These are phyloP conservation scores for Takifugu rubripes DNA, from an alignment of 2,797 vertebrate genomes.

Conservation along the genomic window DNA sequence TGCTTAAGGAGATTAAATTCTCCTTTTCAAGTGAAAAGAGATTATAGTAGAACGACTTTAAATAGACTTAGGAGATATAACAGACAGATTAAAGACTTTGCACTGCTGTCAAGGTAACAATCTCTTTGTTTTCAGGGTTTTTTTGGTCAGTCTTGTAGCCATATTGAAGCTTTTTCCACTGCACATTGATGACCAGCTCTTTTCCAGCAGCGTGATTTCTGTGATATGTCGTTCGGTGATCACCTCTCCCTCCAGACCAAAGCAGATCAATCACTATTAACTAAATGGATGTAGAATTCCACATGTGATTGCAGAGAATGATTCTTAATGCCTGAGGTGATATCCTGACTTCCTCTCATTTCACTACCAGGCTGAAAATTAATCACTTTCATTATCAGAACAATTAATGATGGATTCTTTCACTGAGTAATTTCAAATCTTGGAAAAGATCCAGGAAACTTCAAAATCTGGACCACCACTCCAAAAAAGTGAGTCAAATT, in stretches of 20 bases:
- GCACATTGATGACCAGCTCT: not conserved
- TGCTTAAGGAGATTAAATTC: conserved; percentile 6
- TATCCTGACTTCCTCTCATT: not conserved
- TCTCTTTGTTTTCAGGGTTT: not conserved
- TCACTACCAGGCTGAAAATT: not conserved
- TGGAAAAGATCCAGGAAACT: too few species aligned
- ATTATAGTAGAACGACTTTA: conserved; percentile 12
- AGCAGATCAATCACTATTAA: not conserved
- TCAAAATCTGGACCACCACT: too few species aligned
- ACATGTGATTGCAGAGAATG: not conserved
- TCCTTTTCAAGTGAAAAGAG: not conserved
- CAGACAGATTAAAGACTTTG: conserved; percentile 6
- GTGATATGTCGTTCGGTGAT: not conserved
- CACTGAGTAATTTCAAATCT: not conserved
- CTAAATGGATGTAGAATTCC: not conserved
- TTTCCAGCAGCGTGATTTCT: not conserved
- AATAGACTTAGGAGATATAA: conserved; percentile 20
- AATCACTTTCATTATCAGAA: not conserved
- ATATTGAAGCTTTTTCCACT: too few species aligned
- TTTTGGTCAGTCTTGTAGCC: not conserved
- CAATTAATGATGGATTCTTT: too few species aligned
- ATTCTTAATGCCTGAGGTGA: not conserved
- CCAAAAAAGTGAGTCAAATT: too few species aligned
- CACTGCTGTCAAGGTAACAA: conserved; percentile 6
- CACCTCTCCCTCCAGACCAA: not conserved